Percentiles rank a stretch among this genome's conserved stretches.
phyloP scores from a whole-genome alignment of 2,797 vertebrate genomes.

The Knipowitschia caucasica region DNA sequence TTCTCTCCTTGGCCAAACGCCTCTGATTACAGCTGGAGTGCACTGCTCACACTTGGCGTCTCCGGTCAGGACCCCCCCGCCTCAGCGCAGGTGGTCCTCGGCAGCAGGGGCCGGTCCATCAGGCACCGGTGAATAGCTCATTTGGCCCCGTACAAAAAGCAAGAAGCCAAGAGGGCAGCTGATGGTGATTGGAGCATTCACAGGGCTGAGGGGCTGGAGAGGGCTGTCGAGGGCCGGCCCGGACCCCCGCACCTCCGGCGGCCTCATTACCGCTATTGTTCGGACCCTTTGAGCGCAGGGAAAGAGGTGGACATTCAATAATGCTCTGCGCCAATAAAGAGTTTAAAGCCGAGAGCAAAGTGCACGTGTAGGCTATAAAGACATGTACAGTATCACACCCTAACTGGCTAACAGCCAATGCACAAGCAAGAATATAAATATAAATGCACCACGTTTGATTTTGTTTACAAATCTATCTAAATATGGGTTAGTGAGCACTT shows the following conservation, averaged over 20 bases:
- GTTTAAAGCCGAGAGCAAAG: constrained; percentile 44
- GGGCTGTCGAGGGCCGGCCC: constrained; percentile 57
- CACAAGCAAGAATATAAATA: too few relatives aligned
- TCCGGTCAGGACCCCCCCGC: neutral
- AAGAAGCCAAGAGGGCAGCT: constrained; percentile 70
- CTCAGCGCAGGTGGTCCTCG: constrained; percentile 68
- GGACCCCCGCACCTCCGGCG: constrained; percentile 52
- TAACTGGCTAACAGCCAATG: neutral
- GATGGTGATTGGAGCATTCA: constrained; percentile 80
- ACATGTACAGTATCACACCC: neutral
- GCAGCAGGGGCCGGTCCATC: constrained; percentile 59
- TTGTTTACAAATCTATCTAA: too few relatives aligned
- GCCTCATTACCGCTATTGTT: constrained; percentile 79
- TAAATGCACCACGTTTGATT: too few relatives aligned
- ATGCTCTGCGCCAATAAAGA: constrained; percentile 59
- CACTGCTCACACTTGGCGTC: neutral
- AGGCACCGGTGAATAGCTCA: constrained; percentile 65
- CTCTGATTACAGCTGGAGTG: neutral
- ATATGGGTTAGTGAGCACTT: too few relatives aligned
- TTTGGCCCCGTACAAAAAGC: constrained; percentile 63
- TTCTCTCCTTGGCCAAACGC: neutral
- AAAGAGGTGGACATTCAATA: constrained; percentile 68
- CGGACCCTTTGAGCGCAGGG: constrained; percentile 57
- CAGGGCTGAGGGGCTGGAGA: constrained; percentile 70
- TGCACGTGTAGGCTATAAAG: constrained; percentile 14